Evolutionary conservation across 2,113 vertebrate species (phyloP).

Genomic region (Nanorana parkeri): DNA sequence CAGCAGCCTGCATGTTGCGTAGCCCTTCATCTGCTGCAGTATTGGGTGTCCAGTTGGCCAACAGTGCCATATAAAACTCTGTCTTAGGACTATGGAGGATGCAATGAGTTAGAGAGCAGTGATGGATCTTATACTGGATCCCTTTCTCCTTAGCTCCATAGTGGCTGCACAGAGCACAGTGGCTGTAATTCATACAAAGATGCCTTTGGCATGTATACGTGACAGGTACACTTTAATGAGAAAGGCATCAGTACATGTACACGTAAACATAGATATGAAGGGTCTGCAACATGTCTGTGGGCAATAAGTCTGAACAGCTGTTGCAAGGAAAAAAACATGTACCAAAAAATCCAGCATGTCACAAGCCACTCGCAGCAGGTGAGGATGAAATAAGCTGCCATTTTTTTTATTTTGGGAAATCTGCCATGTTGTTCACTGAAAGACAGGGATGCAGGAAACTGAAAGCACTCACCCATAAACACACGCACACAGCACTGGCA

Average conservation of each 20-base stretch:
- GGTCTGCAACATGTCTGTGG: background rate
- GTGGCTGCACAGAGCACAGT: too few species aligned
- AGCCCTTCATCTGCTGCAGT: too few species aligned
- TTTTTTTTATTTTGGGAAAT: background rate
- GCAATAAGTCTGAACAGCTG: background rate
- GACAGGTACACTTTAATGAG: too few species aligned
- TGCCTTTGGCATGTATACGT: too few species aligned
- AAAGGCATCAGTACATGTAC: background rate
- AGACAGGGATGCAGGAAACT: conserved; percentile 23
- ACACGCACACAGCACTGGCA: conserved; percentile 42
- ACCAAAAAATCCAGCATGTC: conserved; percentile 50
- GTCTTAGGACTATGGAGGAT: too few species aligned
- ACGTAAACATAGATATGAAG: background rate
- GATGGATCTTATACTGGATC: too few species aligned
- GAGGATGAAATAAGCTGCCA: conserved; percentile 27
- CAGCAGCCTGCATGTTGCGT: too few species aligned
- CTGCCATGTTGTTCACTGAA: conserved; percentile 9
- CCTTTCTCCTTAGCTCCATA: too few species aligned
- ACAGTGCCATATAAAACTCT: too few species aligned
- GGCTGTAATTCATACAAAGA: too few species aligned
- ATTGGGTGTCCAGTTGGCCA: too few species aligned
- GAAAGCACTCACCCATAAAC: conserved; percentile 48
- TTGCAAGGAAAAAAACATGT: conserved; percentile 29
- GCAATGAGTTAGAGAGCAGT: too few species aligned
- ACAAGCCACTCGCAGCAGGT: conserved; percentile 50